These are phyloP conservation scores for Nasonia giraulti DNA, from an alignment of 1,140 invertebrate genomes.

Conservation along the genomic window DNA sequence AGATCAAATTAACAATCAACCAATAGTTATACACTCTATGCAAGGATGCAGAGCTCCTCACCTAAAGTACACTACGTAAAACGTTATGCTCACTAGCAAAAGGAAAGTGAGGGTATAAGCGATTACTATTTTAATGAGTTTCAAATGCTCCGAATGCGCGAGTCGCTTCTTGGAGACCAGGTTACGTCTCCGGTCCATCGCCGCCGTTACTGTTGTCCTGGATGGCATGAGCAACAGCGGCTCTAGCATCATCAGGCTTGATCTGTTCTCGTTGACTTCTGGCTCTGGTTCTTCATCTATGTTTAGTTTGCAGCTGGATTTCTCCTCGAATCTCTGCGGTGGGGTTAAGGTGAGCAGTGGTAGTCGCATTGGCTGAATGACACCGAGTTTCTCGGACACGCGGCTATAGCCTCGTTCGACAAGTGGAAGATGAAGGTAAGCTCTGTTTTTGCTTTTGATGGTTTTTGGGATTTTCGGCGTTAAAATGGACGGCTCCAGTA, in stretches of 20 bases:
- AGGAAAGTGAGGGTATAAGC: slow-evolving; percentile 74
- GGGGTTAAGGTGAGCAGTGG: too few relatives aligned
- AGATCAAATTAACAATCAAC: not conserved
- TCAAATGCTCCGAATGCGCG: slow-evolving; percentile 70
- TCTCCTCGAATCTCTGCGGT: not conserved
- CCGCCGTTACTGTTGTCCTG: slow-evolving; percentile 33
- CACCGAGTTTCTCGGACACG: slow-evolving; percentile 17
- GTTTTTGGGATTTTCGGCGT: not conserved
- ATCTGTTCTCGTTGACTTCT: slow-evolving; percentile 51
- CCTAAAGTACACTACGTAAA: slow-evolving; percentile 75
- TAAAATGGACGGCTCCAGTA: slow-evolving; percentile 36
- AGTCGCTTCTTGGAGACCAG: slow-evolving; percentile 56
- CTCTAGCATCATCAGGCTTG: slow-evolving; percentile 72
- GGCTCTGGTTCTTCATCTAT: not conserved
- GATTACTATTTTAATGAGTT: slow-evolving; percentile 73
- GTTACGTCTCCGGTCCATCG: slow-evolving; percentile 38
- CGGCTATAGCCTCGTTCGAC: slow-evolving; percentile 17
- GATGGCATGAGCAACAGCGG: slow-evolving; percentile 69
- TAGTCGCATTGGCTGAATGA: not conserved
- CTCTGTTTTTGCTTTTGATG: not conserved
- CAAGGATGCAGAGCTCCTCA: slow-evolving; percentile 47
- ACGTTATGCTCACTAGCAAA: slow-evolving; percentile 72
- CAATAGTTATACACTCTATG: not conserved
- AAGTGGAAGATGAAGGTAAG: not conserved
- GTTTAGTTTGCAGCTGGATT: not conserved